phyloP scores from a whole-genome alignment of 2,888 invertebrate species.

The Dryobotodes eremita region DNA sequence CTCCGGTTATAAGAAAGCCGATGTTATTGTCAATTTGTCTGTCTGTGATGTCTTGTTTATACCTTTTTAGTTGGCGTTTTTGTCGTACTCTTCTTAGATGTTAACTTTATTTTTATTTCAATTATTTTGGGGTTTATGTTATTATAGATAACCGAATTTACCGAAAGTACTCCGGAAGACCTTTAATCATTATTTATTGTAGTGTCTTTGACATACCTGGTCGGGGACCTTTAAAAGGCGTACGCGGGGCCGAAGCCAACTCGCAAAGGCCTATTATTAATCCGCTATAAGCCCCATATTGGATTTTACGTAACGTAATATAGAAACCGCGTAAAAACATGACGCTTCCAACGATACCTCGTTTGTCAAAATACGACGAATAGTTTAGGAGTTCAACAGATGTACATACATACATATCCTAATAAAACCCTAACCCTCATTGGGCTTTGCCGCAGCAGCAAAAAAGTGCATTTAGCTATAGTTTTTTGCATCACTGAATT shows the following conservation, averaged over 20 bases:
- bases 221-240: too few relatives aligned
- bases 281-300: neutral
- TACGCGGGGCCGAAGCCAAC: too few relatives aligned
- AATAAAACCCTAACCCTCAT: neutral
- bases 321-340: neutral
- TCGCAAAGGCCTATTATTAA: neutral
- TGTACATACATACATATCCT: neutral
- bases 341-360: neutral
- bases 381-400: neutral
- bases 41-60: neutral
- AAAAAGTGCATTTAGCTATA: neutral
- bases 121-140: neutral
- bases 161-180: neutral
- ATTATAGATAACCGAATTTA: neutral
- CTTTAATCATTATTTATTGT: neutral
- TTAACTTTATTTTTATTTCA: neutral
- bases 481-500: neutral
- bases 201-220: too few relatives aligned
- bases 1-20: neutral
- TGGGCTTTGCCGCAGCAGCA: neutral
- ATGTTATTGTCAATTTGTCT: neutral
- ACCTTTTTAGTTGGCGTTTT: neutral
- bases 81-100: too few relatives aligned
- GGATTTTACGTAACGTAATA: neutral
- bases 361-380: neutral